Evolutionary conservation across 2,113 vertebrate species (phyloP).

Genomic region (Lanius collurio): DNA sequence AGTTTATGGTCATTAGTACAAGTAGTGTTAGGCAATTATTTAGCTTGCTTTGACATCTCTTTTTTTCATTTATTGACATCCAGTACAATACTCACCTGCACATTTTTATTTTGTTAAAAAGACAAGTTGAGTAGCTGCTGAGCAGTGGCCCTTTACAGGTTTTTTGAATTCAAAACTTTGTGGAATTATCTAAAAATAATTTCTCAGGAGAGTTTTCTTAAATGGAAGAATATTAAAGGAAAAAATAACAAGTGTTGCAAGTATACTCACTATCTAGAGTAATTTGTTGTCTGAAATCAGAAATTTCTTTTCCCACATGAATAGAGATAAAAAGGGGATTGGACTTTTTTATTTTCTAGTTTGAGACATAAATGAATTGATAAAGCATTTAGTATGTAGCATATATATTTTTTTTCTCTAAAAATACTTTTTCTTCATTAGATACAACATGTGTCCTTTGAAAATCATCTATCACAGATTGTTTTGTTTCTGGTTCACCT

Average conservation of each 20-base stretch:
- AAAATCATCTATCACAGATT: background rate
- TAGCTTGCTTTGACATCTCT: slow-evolving; percentile 78
- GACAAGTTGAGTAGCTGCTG: slow-evolving; percentile 37
- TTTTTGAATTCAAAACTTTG: background rate
- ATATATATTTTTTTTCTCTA: background rate
- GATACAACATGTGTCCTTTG: background rate
- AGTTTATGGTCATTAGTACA: slow-evolving; percentile 82
- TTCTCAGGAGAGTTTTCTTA: background rate
- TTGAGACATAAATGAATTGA: background rate
- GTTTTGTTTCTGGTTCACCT: background rate
- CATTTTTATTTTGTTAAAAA: slow-evolving; percentile 68
- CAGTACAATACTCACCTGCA: slow-evolving; percentile 40
- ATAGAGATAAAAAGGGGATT: background rate
- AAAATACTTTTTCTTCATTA: background rate
- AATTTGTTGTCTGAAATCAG: background rate
- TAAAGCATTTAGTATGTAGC: background rate
- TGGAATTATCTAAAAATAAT: background rate
- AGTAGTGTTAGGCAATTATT: slow-evolving; percentile 80
- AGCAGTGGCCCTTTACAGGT: background rate
- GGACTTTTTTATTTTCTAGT: background rate
- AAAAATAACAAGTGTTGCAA: background rate
- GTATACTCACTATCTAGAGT: background rate
- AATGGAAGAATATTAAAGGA: background rate
- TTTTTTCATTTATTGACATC: slow-evolving; percentile 77
- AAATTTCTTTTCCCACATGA: background rate